These are phyloP conservation scores for Grammomys surdaster DNA, from an alignment of 2,113 vertebrate genomes.

Conservation along the genomic window DNA sequence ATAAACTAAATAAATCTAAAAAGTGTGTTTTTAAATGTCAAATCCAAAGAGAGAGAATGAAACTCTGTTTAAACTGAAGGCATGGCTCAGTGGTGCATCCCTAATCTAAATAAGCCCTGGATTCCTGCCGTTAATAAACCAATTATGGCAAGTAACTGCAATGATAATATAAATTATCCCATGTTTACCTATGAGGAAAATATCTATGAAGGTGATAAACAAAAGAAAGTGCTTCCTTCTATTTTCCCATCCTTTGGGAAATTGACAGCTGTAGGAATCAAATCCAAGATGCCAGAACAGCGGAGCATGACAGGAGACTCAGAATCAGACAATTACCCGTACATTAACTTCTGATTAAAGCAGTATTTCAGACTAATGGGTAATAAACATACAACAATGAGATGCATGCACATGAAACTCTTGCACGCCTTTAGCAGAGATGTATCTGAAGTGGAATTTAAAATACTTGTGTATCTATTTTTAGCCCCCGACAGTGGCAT, in stretches of 20 bases:
- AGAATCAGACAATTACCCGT: not conserved
- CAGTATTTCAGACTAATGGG: not conserved
- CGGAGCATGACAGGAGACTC: not conserved
- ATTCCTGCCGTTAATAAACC: not conserved
- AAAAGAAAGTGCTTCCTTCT: not conserved
- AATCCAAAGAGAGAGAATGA: not conserved
- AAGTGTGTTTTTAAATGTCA: not conserved
- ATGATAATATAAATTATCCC: not conserved
- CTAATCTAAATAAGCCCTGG: not conserved
- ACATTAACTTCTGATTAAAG: not conserved
- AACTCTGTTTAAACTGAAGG: not conserved
- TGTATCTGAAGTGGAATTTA: not conserved
- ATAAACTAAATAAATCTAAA: not conserved
- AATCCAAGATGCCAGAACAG: not conserved
- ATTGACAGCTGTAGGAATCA: not conserved
- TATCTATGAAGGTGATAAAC: not conserved
- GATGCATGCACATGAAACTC: not conserved
- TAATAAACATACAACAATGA: not conserved
- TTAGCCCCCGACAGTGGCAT: not conserved
- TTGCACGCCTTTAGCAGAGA: not conserved
- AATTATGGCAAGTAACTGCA: not conserved
- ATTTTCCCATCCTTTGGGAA: not conserved
- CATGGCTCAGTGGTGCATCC: not conserved
- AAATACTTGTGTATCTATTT: not conserved
- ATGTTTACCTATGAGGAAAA: constrained; percentile 5